A percentile compares a stretch with the other conserved stretches of the same genome.
Conservation (phyloP, 2,888 invertebrate species). For the Drosophila gaucha region DNA sequence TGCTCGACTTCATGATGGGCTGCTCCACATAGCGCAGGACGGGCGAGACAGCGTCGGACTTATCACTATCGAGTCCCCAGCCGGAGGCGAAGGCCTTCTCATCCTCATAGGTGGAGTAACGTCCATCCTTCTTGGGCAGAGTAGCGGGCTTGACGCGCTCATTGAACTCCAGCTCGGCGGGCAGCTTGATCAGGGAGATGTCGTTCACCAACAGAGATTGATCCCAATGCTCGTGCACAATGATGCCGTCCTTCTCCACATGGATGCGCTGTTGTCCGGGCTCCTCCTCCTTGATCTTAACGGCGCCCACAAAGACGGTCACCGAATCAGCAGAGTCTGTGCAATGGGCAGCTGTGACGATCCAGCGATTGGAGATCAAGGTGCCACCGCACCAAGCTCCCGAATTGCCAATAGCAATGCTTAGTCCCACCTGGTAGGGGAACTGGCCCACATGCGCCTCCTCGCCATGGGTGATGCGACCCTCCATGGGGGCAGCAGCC, state of each 20-base stretch:
- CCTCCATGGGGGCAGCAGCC: constrained; percentile 46
- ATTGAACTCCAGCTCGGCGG: constrained; percentile 41
- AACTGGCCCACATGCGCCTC: constrained; percentile 61
- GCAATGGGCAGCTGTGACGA: constrained; percentile 76
- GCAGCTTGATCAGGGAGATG: constrained; percentile 74
- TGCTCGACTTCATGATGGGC: constrained; percentile 55
- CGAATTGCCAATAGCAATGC: constrained; percentile 35
- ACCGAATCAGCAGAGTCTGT: constrained; percentile 43
- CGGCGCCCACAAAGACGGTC: constrained; percentile 64
- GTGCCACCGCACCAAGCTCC: constrained; percentile 73
- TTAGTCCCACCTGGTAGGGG: constrained; percentile 78
- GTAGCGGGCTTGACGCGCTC: constrained; percentile 50
- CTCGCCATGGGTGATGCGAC: constrained; percentile 66
- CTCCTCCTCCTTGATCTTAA: constrained; percentile 54
- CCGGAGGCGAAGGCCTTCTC: constrained; percentile 70
- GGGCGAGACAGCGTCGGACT: constrained; percentile 56
- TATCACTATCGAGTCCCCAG: constrained; percentile 76
- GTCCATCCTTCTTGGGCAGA: constrained; percentile 55
- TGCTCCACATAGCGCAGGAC: constrained; percentile 63
- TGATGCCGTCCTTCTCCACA: constrained; percentile 41
- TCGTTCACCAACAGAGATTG: constrained; percentile 56
- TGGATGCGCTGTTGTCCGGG: constrained; percentile 38
- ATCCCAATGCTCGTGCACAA: constrained; percentile 62
- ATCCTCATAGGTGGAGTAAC: constrained; percentile 58
- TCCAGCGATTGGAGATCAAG: constrained; percentile 60